Base-by-base conservation (phyloP, 2,797 vertebrate species). In the Pelobates cultripes region DNA sequence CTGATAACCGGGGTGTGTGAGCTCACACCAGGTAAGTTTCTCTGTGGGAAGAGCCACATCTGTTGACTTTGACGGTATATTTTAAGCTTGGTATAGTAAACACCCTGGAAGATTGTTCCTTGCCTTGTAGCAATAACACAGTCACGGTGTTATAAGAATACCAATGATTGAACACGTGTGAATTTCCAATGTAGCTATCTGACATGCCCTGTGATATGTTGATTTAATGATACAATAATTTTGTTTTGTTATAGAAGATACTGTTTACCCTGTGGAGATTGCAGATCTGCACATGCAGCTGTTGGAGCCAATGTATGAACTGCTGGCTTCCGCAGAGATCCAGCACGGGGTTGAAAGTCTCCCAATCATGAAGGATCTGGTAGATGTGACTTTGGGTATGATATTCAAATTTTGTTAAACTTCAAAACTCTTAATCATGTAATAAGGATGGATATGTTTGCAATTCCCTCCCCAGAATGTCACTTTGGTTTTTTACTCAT, bases 381-480 rank as follows among this genome's bases (percentile, higher is more conserved):
- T 89, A 60, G 86, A 89, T 0, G 2, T 95, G 70, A 83, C 90
- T 67, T 88, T 97, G 55, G 95, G 96, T 97, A 89, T 64, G 55
- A 57, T 4, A 57, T 12, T 12, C 55, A 57, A 57, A 28, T 28
- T 28, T 28, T 28, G 28, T 1, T 28, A 28, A 28, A 1, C 28
- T 28, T 28, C 28, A 28, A 28, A 28, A 28, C 28, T 28, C 28
- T 28, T 1, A 28, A 28, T 28, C 28, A 28, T 28, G 28, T 28
- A 28, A 28, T 28, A 28, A 28, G 28, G n/a, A n/a, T n/a, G n/a
- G n/a, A n/a, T n/a, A n/a, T n/a, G n/a, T n/a, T n/a, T n/a, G n/a
- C n/a, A n/a, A n/a, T n/a, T n/a, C n/a, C n/a, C n/a, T n/a, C n/a
- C n/a, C n/a, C n/a, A n/a, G n/a, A n/a, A n/a, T n/a, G n/a, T n/a